Conservation (phyloP, 2,797 vertebrate genomes). For the Eupleurogrammus muticus region DNA sequence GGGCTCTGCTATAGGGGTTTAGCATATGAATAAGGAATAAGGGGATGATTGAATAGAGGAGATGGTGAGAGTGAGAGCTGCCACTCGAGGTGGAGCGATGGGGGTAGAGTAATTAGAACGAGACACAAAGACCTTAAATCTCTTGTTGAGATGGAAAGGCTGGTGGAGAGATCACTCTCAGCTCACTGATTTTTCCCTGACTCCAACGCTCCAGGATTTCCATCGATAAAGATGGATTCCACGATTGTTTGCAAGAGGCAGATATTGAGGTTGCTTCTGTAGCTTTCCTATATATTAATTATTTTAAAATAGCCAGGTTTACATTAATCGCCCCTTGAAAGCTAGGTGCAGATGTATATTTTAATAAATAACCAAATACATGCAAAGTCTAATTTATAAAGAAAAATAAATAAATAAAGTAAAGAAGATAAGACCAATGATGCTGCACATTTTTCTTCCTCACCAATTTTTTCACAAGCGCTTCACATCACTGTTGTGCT, state of each 20-base stretch:
- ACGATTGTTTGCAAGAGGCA: neutral
- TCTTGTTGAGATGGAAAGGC: slow-evolving; percentile 28
- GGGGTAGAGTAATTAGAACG: slow-evolving; percentile 58
- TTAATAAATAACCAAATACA: too few species aligned
- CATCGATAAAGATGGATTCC: neutral
- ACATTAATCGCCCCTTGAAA: too few species aligned
- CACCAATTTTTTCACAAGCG: too few species aligned
- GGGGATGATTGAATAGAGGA: slow-evolving; percentile 75
- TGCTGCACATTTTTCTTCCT: too few species aligned
- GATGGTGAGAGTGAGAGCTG: slow-evolving; percentile 74
- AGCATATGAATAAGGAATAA: slow-evolving; percentile 86
- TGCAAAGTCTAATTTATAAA: too few species aligned
- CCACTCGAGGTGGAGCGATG: slow-evolving; percentile 65
- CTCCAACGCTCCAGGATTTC: slow-evolving; percentile 18
- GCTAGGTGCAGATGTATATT: too few species aligned
- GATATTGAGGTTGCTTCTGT: neutral
- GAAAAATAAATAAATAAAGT: too few species aligned
- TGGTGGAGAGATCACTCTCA: slow-evolving; percentile 29
- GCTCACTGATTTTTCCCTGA: slow-evolving; percentile 26
- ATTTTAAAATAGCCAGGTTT: too few species aligned
- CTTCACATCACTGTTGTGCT: too few species aligned
- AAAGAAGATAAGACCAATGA: too few species aligned
- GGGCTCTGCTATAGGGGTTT: slow-evolving; percentile 76
- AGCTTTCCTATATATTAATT: neutral
- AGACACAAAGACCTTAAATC: slow-evolving; percentile 58